Conservation (phyloP, 2,797 vertebrate genomes). For the Neoniphon sammara region DNA sequence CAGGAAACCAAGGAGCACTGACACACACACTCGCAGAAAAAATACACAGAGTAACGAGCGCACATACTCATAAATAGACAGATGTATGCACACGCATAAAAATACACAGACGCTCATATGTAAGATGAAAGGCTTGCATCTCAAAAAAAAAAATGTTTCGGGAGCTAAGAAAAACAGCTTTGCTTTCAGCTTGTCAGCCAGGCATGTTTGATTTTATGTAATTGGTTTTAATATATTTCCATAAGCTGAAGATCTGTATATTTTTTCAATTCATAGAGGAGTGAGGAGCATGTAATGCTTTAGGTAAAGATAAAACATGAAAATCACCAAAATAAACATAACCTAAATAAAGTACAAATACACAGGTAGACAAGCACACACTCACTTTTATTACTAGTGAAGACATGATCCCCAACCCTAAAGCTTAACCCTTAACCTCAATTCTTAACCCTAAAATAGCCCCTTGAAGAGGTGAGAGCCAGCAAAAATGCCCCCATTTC, state of each 20-base stretch:
- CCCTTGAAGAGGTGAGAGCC: neutral
- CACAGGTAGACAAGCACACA: conserved; percentile 14
- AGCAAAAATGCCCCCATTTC: conserved; percentile 2
- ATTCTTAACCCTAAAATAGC: conserved; percentile 12
- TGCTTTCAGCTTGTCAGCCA: too few species aligned
- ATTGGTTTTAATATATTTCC: too few species aligned
- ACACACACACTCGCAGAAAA: conserved; percentile 17
- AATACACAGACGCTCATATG: neutral
- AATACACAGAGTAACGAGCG: conserved; percentile 5
- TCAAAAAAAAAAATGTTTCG: neutral
- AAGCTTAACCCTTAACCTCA: conserved; percentile 3
- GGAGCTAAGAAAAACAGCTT: too few species aligned
- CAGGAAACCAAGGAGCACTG: conserved; percentile 40
- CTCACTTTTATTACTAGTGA: neutral
- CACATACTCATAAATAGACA: conserved; percentile 12
- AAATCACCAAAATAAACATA: too few species aligned
- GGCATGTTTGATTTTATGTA: too few species aligned
- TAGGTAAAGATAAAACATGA: too few species aligned
- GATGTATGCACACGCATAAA: conserved; percentile 8
- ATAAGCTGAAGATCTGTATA: too few species aligned
- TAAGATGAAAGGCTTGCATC: neutral
- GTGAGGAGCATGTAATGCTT: too few species aligned
- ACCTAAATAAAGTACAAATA: neutral
- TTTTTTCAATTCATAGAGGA: too few species aligned
- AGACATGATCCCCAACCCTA: neutral